Percentiles rank a stretch among this genome's conserved stretches.
Evolutionary conservation across 2,888 invertebrate species (phyloP).

Genomic region (Hirtodrosophila alboralis): DNA sequence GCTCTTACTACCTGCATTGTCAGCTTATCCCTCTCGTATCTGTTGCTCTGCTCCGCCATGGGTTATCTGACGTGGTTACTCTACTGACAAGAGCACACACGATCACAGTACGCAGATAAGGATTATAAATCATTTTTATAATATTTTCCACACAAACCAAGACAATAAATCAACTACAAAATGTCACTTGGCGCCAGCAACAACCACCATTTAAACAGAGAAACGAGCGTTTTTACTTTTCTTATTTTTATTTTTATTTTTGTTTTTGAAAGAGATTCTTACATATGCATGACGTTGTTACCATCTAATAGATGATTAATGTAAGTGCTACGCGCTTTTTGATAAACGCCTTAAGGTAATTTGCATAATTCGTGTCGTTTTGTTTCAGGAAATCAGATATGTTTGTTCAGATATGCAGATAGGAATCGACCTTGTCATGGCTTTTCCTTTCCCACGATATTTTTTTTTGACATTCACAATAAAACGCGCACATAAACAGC

Average conservation of each 20-base stretch:
- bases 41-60: constrained; percentile 32
- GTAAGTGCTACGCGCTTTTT: constrained; percentile 63
- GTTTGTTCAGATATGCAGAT: constrained; percentile 11
- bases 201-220: constrained; percentile 49
- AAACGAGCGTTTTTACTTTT: constrained; percentile 21
- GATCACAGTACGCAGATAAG: constrained; percentile 68
- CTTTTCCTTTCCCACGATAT: constrained; percentile 42
- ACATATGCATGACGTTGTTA: constrained; percentile 62
- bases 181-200: constrained; percentile 74
- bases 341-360: constrained; percentile 61
- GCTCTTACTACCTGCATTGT: constrained; percentile 18
- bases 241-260: neutral
- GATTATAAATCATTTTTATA: constrained; percentile 76
- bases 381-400: constrained; percentile 29
- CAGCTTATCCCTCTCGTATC: constrained; percentile 34
- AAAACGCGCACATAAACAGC: neutral
- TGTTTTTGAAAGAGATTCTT: constrained; percentile 54
- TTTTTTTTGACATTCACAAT: constrained; percentile 15
- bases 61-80: constrained; percentile 44
- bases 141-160: constrained; percentile 68
- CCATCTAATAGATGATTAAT: constrained; percentile 70
- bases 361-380: constrained; percentile 67
- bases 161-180: constrained; percentile 72
- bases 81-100: constrained; percentile 53
- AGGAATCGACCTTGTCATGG: constrained; percentile 49